Evolutionary conservation across 2,113 vertebrate genomes (phyloP), one percentile per base, ranked within the genome.

Genomic region (Microtus oregoni): DNA sequence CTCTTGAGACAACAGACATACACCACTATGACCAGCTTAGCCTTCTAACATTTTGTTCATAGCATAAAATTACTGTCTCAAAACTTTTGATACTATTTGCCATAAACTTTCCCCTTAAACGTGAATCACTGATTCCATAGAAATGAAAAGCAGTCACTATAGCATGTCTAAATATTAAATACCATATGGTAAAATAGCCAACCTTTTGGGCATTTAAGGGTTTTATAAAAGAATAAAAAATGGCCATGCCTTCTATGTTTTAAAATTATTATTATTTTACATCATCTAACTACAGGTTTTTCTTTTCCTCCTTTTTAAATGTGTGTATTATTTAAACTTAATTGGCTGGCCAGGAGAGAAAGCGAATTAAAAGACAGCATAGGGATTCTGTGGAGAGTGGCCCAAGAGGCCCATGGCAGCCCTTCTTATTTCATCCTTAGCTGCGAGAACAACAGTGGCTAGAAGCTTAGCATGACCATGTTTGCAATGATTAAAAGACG

Each of bases 191-290:
- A 38, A 44, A 70, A 26, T 86, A 73, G 11, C 38, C 47, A 35
- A 30, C 52, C 67, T 50, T 81, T 41, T 86, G 28, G 75, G 75
- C 81, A 82, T 76, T 24, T 87, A 68, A 87, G 41, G 22, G 50
- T 35, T 61, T 65, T 47, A 73, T 86, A 47, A 86, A 35, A 52
- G 58, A 95, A 68, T 70, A 70, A 55, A 77, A 73, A 73, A 86
- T 52, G 38, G 38, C 9, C 13, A 5, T 61, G 44, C 32, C 70
- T 94, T 85, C 75, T 78, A 2, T 87, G 55, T 81, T 87, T 67
- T 41, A 41, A 41, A 41, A 41, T 41, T 41, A 41, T 79, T 75
- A 44, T 7, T 44, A 52, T 75, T 38, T 26, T 47, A 14, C n/a
- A 47, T 87, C 26, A 63, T 87, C 38, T 13, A 44, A 30, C 41